phyloP scores from a whole-genome alignment of 2,113 vertebrate genomes.

The Pyxicephalus adspersus region DNA sequence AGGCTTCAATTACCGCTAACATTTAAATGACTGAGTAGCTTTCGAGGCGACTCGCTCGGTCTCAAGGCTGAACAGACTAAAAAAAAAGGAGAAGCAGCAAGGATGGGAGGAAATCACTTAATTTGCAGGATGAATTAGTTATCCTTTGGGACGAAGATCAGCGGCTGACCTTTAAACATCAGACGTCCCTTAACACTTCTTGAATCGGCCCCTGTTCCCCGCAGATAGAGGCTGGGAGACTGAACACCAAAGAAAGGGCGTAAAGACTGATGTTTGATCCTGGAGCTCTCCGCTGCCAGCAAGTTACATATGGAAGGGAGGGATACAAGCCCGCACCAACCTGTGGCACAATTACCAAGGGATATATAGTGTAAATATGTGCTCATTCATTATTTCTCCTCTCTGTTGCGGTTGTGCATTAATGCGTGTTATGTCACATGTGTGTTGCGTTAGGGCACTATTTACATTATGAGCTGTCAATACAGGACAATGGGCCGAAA shows the following conservation, averaged over 20 bases:
- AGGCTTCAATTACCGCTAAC: slow-evolving; percentile 29
- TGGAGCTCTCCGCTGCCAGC: neutral
- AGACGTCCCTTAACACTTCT: slow-evolving; percentile 54
- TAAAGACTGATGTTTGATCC: slow-evolving; percentile 15
- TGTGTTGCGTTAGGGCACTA: no score
- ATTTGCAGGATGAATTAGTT: slow-evolving; percentile 61
- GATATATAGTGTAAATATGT: no score
- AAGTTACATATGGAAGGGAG: no score
- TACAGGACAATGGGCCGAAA: no score
- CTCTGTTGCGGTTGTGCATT: no score
- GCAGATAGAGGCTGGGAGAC: slow-evolving; percentile 55
- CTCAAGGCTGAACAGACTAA: slow-evolving; percentile 43
- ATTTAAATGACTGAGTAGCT: slow-evolving; percentile 30
- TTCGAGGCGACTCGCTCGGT: neutral
- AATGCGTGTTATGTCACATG: no score
- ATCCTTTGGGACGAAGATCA: slow-evolving; percentile 55
- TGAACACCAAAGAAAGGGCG: slow-evolving; percentile 50
- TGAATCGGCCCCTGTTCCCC: slow-evolving; percentile 59
- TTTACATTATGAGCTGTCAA: no score
- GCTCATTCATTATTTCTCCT: no score
- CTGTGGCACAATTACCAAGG: no score
- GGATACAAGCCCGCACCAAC: no score
- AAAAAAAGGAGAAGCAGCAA: slow-evolving; percentile 37
- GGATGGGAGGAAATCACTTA: slow-evolving; percentile 55
- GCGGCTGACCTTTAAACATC: slow-evolving; percentile 62